Evolutionary conservation across 2,888 invertebrate species (phyloP), one percentile per base, ranked within the genome.

Genomic region (Microdon myrmicae): DNA sequence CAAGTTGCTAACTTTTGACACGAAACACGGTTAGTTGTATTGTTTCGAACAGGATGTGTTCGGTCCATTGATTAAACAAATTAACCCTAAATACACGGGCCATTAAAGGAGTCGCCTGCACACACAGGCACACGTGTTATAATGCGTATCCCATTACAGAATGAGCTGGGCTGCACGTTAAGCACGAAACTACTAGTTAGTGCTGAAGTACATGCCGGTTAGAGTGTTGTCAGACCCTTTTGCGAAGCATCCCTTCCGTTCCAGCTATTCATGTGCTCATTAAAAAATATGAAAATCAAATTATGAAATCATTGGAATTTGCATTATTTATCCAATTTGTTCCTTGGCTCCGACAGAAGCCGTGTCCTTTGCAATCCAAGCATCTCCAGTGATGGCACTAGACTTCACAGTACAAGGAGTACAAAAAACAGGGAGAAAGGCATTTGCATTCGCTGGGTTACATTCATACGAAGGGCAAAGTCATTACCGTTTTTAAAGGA

Each of bases 201-300:
- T n/a, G n/a, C n/a, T n/a, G n/a, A n/a, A n/a, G n/a, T n/a, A n/a
- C n/a, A n/a, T n/a, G n/a, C n/a, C n/a, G n/a, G n/a, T n/a, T n/a
- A n/a, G n/a, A n/a, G n/a, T n/a, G n/a, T n/a, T n/a, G n/a, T n/a
- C n/a, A n/a, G n/a, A n/a, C n/a, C n/a, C n/a, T n/a, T n/a, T n/a
- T n/a, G n/a, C n/a, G n/a, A n/a, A n/a, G 25, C 32, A 58, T 51
- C 64, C 51, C 56, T 58, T 38, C 37, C 45, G 31, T 35, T 53
- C 47, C 55, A 61, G 31, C 61, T 45, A 37, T 56, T 53, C 41
- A 51, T 56, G 39, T 29, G 25, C 64, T 64, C 64, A 64, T 64
- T 64, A 58, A 64, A 64, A 64, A 64, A 64, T 64, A 64, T 64
- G 64, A 47, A 64, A 64, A 64, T 64, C 64, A 51, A 58, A 64